Evolutionary conservation across 2,113 vertebrate species (phyloP), one percentile per base, ranked within the genome.

Genomic region (Chaenogobius annularis): DNA sequence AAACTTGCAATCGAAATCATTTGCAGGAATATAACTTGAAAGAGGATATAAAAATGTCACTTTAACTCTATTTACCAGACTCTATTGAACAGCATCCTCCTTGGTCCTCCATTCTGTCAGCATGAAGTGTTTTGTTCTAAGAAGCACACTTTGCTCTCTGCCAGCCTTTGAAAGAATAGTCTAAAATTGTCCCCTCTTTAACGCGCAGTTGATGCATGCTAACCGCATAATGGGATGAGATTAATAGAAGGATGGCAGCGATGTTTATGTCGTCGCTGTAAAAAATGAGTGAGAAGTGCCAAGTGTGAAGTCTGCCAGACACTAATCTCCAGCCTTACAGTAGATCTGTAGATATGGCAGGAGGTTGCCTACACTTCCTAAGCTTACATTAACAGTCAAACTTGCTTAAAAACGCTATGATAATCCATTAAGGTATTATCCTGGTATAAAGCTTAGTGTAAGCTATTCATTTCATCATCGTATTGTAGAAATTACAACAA

Each of bases 211-310:
- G 70, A 81, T 68, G 75, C 65, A 78, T 68, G 54, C 44, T 75
- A 69, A 82, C 85, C 68, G 59, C 46, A 74, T 76, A 70, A 79
- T 75, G 37, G 69, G 50, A 77, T 72, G 65, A 80, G 64, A 70
- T 59, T 72, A 82, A 87, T 85, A 84, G 81, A 76, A 74, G 68
- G 70, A 83, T 72, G 68, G 64, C 47, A 70, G 76, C 26, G 37
- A 65, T 47, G 55, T 78, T 75, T 61, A 66, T 72, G 75, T 68
- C 54, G 74, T 77, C 63, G 23, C 40, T 61, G 46, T 72, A 74
- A 40, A 63, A 67, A 74, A 78, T 62, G 64, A 67, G 48, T 69
- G 59, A 73, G 74, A 78, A 75, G 37, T 64, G 81, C 77, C 75
- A 70, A 74, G 71, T 65, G 20, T 61, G 20, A 37, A 69, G 43